Base-by-base conservation (phyloP, 2,113 vertebrate genomes). In the Platysteira castanea region DNA sequence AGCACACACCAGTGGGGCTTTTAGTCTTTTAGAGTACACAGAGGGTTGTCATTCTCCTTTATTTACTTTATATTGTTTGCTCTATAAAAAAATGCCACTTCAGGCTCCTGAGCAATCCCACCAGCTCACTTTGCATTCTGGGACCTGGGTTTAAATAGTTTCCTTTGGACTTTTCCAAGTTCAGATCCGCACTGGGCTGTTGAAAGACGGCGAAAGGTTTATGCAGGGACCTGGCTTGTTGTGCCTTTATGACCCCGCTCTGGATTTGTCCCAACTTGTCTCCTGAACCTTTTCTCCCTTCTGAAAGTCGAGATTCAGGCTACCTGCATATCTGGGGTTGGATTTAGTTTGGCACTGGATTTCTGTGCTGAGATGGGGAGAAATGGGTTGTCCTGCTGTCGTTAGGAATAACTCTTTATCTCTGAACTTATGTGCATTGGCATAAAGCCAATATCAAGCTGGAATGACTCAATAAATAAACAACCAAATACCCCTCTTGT, bases 401-500 rank as follows among this genome's bases (percentile, higher is more conserved):
- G 2, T 44, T 47, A 27, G 85, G 76, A 96, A 64, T 74, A 88
- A 92, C 79, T 93, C 60, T 88, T 92, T 97, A 90, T 93, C 90
- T 89, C 76, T 68, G 83, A 76, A 92, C 60, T 93, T 96, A 78
- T 90, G 87, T 49, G 85, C 41, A 3, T 77, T 88, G 95, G 95
- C 95, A 84, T 50, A 80, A 92, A 67, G 95, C 96, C 95, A 93
- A 52, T 63, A 91, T 33, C 41, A 60, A 54, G 90, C 82, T 95
- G 95, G 68, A 96, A 92, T 90, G 95, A 93, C 85, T 93, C 95
- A 96, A 95, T 96, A 96, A 96, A 96, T 92, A 97, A 97, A 95
- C 96, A 97, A 89, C 60, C 92, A 87, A 95, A 92, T 67, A 78
- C 85, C 64, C 90, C 67, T 80, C 90, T 94, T 94, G 83, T 96